A percentile compares a stretch with the other conserved stretches of the same genome.
These are phyloP conservation scores for Rhagium mordax DNA, from an alignment of 2,888 invertebrate species.

Conservation along the genomic window DNA sequence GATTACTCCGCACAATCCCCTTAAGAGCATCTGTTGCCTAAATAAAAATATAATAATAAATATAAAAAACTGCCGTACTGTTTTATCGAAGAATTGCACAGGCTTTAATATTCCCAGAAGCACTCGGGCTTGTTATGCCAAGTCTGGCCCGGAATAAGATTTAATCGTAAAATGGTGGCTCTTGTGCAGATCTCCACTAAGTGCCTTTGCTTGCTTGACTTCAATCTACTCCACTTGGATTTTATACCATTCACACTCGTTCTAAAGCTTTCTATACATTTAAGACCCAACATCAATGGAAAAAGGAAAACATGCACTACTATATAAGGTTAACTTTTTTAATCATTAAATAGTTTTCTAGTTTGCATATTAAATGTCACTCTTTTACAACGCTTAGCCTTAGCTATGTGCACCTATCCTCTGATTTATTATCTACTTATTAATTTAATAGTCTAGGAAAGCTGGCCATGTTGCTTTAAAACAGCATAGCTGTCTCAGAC, in stretches of 20 bases:
- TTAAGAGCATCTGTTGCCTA: background rate
- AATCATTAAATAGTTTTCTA: background rate
- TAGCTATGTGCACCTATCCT: background rate
- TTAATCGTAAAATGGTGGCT: constrained; percentile 66
- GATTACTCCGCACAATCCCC: background rate
- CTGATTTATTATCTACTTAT: background rate
- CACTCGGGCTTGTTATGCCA: constrained; percentile 64
- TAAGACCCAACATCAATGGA: background rate
- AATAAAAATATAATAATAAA: background rate
- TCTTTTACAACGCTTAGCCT: background rate
- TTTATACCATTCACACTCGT: constrained; percentile 41
- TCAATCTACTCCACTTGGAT: constrained; percentile 49
- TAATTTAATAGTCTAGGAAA: background rate
- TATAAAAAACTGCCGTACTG: constrained; percentile 11
- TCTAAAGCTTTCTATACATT: constrained; percentile 24
- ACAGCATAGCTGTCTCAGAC: background rate
- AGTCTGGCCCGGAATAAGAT: constrained; percentile 64
- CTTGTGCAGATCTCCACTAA: constrained; percentile 63
- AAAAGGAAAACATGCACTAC: background rate
- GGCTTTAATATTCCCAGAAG: constrained; percentile 65
- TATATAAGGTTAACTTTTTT: background rate
- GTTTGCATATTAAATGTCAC: background rate
- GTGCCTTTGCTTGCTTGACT: constrained; percentile 63
- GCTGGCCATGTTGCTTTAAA: background rate
- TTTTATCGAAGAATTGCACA: constrained; percentile 59